Evolutionary conservation across 2,113 vertebrate genomes (phyloP).

Genomic region (Lepus europaeus): DNA sequence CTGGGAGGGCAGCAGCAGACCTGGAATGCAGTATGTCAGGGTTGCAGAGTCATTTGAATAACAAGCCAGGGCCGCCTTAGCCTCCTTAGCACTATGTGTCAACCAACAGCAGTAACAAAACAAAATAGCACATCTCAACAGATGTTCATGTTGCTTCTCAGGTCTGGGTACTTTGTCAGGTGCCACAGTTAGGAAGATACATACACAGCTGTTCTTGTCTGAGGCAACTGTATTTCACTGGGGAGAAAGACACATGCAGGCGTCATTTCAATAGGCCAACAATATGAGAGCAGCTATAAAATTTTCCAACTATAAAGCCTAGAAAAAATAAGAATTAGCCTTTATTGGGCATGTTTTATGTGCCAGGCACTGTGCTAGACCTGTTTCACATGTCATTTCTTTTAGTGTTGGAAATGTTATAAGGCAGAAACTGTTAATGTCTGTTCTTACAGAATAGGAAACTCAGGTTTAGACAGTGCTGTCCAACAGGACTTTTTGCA

Average conservation of each 20-base stretch:
- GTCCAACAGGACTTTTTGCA: background rate
- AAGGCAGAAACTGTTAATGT: background rate
- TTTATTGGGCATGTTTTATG: background rate
- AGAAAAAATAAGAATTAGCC: background rate
- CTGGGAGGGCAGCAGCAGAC: background rate
- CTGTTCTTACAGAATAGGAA: background rate
- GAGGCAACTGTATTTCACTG: background rate
- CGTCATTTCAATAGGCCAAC: background rate
- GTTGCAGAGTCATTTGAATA: constrained; percentile 9
- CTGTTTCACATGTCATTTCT: background rate
- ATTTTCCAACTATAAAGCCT: constrained; percentile 5
- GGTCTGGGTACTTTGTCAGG: background rate
- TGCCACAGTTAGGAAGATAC: background rate
- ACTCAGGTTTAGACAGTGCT: background rate
- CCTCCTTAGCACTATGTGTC: background rate
- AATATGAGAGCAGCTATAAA: background rate
- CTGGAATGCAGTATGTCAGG: background rate
- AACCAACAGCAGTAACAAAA: background rate
- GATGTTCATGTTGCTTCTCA: background rate
- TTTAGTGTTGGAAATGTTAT: background rate
- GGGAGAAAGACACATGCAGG: background rate
- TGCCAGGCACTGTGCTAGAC: background rate
- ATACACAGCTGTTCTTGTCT: background rate
- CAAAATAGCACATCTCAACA: background rate
- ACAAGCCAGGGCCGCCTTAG: background rate